Conservation (phyloP, 2,888 invertebrate genomes). For the Polietes domitor region DNA sequence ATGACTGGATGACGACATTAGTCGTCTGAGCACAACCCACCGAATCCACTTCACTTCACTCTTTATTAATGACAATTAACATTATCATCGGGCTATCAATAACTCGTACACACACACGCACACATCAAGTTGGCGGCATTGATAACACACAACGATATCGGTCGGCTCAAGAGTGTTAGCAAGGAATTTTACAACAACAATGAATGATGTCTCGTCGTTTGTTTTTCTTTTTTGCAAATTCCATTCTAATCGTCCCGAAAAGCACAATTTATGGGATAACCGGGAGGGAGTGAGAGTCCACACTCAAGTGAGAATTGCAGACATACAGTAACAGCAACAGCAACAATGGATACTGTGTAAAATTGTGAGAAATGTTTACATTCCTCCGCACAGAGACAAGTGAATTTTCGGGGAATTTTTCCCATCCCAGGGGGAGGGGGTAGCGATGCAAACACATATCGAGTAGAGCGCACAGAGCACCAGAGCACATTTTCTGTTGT, state of each 20-base stretch:
- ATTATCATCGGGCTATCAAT: background rate
- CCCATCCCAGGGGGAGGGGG: background rate
- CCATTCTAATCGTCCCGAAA: conserved; percentile 21
- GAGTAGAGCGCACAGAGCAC: background rate
- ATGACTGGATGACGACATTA: conserved; percentile 24
- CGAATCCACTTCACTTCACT: background rate
- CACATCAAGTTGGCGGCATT: too few relatives aligned
- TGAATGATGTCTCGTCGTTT: background rate
- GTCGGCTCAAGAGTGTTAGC: background rate
- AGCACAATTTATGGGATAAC: conserved; percentile 22
- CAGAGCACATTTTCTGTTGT: background rate
- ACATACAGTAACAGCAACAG: background rate
- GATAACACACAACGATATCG: background rate
- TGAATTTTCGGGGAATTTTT: conserved; percentile 1
- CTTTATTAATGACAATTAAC: background rate
- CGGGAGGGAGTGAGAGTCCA: background rate
- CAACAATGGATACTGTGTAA: background rate
- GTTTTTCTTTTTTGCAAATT: conserved; percentile 9
- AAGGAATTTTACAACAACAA: background rate
- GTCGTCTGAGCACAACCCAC: background rate
- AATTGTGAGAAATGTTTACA: background rate
- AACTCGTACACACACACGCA: background rate
- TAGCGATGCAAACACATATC: background rate
- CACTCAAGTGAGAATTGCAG: background rate
- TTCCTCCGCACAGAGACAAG: background rate